phyloP scores from a whole-genome alignment of 2,113 vertebrate genomes.

The Nyctibius bracteatus region DNA sequence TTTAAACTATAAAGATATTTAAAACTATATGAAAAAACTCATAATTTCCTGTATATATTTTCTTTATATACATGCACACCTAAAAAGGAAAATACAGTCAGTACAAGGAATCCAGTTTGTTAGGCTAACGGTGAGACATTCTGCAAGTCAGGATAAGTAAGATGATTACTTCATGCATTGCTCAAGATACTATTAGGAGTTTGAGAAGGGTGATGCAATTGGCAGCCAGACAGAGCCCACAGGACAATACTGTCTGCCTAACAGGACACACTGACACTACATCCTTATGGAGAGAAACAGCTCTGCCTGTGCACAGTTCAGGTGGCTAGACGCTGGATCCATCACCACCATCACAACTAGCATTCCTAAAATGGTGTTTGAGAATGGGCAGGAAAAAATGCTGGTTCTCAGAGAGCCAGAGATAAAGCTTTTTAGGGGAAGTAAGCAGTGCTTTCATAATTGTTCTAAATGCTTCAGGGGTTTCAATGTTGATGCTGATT shows the following conservation, averaged over 20 bases:
- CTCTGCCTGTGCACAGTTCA: neutral
- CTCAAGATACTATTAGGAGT: neutral
- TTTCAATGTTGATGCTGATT: neutral
- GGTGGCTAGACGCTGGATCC: neutral
- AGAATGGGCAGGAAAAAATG: neutral
- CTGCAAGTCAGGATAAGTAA: neutral
- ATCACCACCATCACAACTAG: neutral
- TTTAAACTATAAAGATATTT: neutral
- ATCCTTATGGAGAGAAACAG: neutral
- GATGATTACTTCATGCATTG: constrained; percentile 6
- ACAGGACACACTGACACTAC: neutral
- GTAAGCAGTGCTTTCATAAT: neutral
- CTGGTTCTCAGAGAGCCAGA: neutral
- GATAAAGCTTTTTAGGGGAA: neutral
- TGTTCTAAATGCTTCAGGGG: neutral
- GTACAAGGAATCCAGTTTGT: neutral
- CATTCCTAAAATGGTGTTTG: neutral
- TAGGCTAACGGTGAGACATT: neutral
- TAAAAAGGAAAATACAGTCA: neutral
- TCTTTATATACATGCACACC: neutral
- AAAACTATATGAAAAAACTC: neutral
- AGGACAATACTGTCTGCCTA: neutral
- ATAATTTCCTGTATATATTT: neutral
- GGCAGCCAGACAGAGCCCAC: neutral
- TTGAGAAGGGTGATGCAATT: neutral